Base-by-base conservation (phyloP, 2,113 vertebrate genomes). In the Willisornis vidua region DNA sequence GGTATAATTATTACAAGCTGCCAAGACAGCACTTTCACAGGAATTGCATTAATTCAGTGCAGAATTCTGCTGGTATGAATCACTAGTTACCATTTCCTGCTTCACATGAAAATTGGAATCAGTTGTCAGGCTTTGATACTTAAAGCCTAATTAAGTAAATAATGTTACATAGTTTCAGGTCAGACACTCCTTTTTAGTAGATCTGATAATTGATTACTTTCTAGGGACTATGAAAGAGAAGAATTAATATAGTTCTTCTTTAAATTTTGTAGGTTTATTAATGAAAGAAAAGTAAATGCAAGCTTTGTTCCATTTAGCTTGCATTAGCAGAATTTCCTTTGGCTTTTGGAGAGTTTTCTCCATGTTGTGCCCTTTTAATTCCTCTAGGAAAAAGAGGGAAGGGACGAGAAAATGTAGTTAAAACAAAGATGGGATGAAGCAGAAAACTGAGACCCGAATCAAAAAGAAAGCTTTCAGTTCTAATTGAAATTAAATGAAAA, bases 401-500 rank as follows among this genome's bases (percentile, higher is more conserved):
- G 62, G 54, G 41, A 62, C 80, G 67, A 93, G n/a, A 87, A 94
- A 89, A 78, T 54, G 26, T 25, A 14, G 26, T 87, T 82, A 87
- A 70, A 89, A 89, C 68, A 90, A 89, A 72, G 45, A 70, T 71
- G 57, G 59, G 91, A 72, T 52, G n/a, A 72, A 92, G 43, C 48
- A 91, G 52, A 81, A 85, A 85, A 72, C 59, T 68, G 43, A 92
- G 65, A 94, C 82, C 6, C 35, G 54, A 85, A 62, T 89, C 5
- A 81, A 77, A 93, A 84, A 33, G 48, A 75, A 89, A 91, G 31
- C 61, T 94, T 89, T 85, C 52, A n/a, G 28, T 92, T 87, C 35
- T 94, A 79, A 85, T n/a, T 83, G 49, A 90, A 73, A 86, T 72
- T 17, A 87, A 91, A 85, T 89, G 19, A 93, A 95, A 96, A 79